A percentile compares a stretch with the other conserved stretches of the same genome.
phyloP scores from a whole-genome alignment of 2,113 vertebrate species.

The Nyctereutes procyonoides region DNA sequence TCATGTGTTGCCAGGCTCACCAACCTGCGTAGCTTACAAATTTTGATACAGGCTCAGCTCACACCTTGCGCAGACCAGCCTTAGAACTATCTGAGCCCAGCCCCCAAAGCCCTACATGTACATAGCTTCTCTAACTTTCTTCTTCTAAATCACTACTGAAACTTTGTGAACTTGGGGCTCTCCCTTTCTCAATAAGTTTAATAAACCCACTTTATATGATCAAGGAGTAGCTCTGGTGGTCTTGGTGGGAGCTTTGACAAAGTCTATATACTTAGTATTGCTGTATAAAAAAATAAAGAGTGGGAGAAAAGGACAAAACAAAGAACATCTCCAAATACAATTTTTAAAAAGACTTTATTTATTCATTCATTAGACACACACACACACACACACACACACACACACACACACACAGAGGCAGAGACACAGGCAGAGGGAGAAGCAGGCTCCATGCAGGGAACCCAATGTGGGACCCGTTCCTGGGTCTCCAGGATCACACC shows the following conservation, averaged over 20 bases:
- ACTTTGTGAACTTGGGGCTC: background rate
- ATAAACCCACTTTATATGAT: background rate
- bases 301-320: constrained; percentile 1
- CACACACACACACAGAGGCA: too few species aligned
- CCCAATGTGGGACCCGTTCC: too few species aligned
- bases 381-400: too few species aligned
- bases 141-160: background rate
- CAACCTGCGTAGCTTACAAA: constrained; percentile 1
- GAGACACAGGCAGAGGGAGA: too few species aligned
- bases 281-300: background rate
- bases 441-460: too few species aligned
- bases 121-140: background rate
- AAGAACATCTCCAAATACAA: background rate
- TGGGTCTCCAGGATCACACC: too few species aligned
- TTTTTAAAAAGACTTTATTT: background rate
- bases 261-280: background rate
- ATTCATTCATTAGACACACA: too few species aligned
- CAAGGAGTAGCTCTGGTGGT: background rate
- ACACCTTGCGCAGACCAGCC: background rate
- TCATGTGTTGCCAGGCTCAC: background rate
- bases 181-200: background rate
- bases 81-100: background rate
- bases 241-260: background rate
- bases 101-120: background rate
- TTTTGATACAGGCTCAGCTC: background rate